Percentiles rank a stretch among this genome's conserved stretches.
Conservation (phyloP, 2,113 vertebrate genomes). For the Lepisosteus osseus region DNA sequence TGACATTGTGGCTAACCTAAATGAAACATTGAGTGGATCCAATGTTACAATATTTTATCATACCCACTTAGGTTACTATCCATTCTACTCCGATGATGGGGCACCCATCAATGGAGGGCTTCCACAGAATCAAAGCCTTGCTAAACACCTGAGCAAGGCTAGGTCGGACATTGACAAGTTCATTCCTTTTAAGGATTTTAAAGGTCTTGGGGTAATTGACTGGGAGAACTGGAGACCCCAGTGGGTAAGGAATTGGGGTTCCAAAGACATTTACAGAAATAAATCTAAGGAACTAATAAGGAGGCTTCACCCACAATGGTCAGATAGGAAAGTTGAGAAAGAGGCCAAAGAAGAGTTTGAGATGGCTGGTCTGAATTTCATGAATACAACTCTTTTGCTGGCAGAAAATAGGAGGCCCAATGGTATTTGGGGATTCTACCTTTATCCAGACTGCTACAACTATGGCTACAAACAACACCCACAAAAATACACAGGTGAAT, state of each 20-base stretch:
- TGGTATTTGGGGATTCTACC: conserved; percentile 85
- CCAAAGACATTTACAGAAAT: conserved; percentile 78
- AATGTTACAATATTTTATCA: conserved; percentile 87
- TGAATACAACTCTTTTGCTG: conserved; percentile 78
- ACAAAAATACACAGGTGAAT: conserved; percentile 75
- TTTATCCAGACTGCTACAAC: conserved; percentile 91
- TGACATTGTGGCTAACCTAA: conserved; percentile 80
- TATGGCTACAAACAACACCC: conserved; percentile 81
- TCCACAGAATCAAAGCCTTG: conserved; percentile 80
- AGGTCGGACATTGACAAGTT: conserved; percentile 70
- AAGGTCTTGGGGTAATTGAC: conserved; percentile 81
- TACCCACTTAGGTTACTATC: conserved; percentile 80
- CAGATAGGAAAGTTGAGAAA: conserved; percentile 70
- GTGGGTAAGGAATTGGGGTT: conserved; percentile 88
- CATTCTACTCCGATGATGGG: conserved; percentile 71
- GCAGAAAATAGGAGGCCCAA: conserved; percentile 72
- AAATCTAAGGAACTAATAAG: conserved; percentile 77
- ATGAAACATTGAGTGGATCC: conserved; percentile 80
- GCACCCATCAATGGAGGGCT: conserved; percentile 76
- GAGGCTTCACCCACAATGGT: conserved; percentile 75
- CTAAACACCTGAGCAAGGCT: conserved; percentile 77
- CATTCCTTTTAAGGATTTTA: conserved; percentile 76
- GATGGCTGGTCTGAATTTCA: conserved; percentile 72
- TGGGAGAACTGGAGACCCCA: conserved; percentile 90
- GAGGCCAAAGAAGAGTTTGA: conserved; percentile 81